Percentiles rank a stretch among this genome's conserved stretches.
phyloP scores from a whole-genome alignment of 2,797 vertebrate genomes.

The Orientallactaga sibirica region DNA sequence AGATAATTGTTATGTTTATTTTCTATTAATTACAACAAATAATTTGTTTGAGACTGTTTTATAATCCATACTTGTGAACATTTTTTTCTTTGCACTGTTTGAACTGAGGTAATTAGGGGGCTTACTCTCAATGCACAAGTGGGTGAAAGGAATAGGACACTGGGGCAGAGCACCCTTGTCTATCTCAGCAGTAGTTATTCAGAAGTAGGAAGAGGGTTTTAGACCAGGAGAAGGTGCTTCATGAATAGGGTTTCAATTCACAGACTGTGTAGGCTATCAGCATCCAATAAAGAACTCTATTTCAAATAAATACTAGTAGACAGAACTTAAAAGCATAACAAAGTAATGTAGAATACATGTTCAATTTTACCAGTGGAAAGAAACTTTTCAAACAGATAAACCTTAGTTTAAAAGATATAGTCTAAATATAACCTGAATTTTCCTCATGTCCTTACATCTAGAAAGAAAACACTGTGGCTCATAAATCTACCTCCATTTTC shows the following conservation, averaged over 20 bases:
- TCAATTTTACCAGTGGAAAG: neutral
- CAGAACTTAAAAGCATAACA: slow-evolving; percentile 12
- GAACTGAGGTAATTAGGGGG: neutral
- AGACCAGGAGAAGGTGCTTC: too few species aligned
- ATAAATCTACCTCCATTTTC: neutral
- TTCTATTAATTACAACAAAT: neutral
- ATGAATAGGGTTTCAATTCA: neutral
- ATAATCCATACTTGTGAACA: neutral
- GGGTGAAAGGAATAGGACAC: neutral
- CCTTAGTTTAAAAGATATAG: neutral
- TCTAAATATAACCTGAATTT: neutral
- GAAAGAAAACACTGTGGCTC: neutral
- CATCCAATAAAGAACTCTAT: neutral
- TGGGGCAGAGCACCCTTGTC: neutral
- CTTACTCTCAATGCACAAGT: neutral
- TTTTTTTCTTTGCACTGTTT: neutral
- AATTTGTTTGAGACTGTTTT: neutral
- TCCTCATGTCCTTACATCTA: neutral
- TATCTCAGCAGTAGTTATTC: neutral
- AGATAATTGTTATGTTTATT: neutral
- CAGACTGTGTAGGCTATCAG: neutral
- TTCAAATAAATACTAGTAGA: neutral
- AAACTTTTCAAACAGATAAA: neutral
- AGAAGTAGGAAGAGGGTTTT: neutral
- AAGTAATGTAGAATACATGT: neutral